Base-by-base conservation (phyloP, 2,113 vertebrate genomes). In the Ciconia maguari region DNA sequence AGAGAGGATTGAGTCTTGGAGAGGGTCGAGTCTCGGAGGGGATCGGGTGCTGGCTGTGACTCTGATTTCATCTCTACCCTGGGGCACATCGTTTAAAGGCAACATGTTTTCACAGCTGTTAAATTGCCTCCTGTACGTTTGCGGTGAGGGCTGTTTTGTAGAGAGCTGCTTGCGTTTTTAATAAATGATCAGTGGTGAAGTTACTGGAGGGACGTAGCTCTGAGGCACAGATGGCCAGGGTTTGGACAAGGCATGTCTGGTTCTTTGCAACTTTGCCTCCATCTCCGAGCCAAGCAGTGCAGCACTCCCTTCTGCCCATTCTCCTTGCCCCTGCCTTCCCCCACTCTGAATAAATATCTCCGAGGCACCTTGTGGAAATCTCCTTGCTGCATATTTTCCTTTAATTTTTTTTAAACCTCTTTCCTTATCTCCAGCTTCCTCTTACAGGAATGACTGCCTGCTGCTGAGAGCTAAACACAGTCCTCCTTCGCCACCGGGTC, bases 381-480 rank as follows among this genome's bases (percentile, higher is more conserved):
- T 96, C 68, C 64, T 61, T 75, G 78, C 74, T 81, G 71, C 87
- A 70, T 96, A 82, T 89, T 94, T 94, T 89, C 69, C 61, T 94
- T 86, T 30, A 7, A 10, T 65, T 66, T 83, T 93, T 95, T 92
- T 85, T 3, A 36, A 94, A 55, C 41, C 65, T 76, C 78, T 92
- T 86, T 89, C 72, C 88, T 94, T 94, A 89, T 94, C 89, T 94
- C 41, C 42, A 61, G 20, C 71, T 94, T 87, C 74, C 66, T 94
- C 54, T 94, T 77, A 54, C 10, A 85, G 58, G 81, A 89, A 66
- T 13, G 6, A 16, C 42, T 89, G 70, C 68, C 64, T 92, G 46
- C 65, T 88, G n/a, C 68, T 48, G 46, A 77, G 76, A 94, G 27
- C 81, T 89, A 25, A 94, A 54, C 75, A 42, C 57, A 71, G 65